phyloP scores from a whole-genome alignment of 1,140 invertebrate genomes.

The Patella vulgata region DNA sequence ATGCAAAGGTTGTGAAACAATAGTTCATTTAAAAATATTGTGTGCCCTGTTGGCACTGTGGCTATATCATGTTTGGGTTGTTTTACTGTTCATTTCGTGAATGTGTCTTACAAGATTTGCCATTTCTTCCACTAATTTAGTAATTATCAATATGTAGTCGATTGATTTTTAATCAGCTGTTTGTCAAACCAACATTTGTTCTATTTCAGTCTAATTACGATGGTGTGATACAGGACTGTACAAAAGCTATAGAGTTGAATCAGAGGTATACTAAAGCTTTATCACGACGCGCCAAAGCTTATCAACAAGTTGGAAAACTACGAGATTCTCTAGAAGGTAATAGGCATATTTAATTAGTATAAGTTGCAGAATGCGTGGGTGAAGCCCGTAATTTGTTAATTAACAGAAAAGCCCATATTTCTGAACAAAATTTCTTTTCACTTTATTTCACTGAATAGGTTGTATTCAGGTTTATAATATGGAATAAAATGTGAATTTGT shows the following conservation, averaged over 20 bases:
- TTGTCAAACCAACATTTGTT: conserved; percentile 18
- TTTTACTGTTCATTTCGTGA: conserved; percentile 7
- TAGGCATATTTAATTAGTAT: background rate
- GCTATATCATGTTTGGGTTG: background rate
- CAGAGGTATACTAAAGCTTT: conserved; percentile 91
- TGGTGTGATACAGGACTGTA: conserved; percentile 87
- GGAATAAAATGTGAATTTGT: no score
- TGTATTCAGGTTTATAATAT: no score
- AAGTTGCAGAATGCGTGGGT: no score
- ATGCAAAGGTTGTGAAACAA: background rate
- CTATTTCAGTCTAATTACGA: conserved; percentile 79
- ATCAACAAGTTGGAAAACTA: conserved; percentile 81
- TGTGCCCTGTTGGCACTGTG: no score
- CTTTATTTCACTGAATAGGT: no score
- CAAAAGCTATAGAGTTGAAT: conserved; percentile 85
- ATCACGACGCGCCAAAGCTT: conserved; percentile 82
- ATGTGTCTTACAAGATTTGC: background rate
- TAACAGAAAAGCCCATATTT: no score
- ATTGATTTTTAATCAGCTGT: no score
- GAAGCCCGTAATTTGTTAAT: no score
- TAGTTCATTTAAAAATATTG: background rate
- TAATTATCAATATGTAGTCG: no score
- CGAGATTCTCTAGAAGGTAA: conserved; percentile 80
- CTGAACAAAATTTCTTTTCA: no score
- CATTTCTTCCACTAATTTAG: no score